Conservation (phyloP, 2,888 invertebrate species). For the Synergus laeviventris region DNA sequence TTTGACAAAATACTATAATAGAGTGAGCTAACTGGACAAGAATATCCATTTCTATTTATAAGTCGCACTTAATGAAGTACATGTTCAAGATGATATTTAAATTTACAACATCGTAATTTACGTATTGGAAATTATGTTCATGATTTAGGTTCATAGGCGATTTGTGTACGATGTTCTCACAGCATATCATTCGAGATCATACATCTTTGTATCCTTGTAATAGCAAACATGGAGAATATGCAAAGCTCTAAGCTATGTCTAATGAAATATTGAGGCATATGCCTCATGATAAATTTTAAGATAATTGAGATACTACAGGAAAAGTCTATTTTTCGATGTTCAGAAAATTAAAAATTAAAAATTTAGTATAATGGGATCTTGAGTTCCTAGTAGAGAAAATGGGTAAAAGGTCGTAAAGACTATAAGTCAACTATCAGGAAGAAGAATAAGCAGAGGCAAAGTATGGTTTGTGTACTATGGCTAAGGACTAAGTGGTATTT, state of each 20-base stretch:
- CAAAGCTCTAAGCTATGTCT: not conserved
- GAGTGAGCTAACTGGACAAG: not conserved
- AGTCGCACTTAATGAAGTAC: not conserved
- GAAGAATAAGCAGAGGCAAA: not conserved
- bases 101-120: constrained; percentile 18
- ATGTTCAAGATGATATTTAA: not conserved
- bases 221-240: constrained; percentile 12
- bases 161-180: constrained; percentile 7
- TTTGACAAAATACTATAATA: not conserved
- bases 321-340: not conserved
- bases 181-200: constrained; percentile 15
- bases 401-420: constrained; percentile 20
- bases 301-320: constrained; percentile 4
- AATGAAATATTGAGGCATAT: not conserved
- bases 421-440: constrained; percentile 23
- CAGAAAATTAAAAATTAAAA: not conserved
- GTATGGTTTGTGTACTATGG: constrained; percentile 10
- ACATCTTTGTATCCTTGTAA: constrained; percentile 7
- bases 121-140: constrained; percentile 14
- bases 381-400: not conserved
- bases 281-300: not conserved
- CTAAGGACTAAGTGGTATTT: not conserved
- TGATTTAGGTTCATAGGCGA: not conserved
- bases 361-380: not conserved
- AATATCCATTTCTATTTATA: not conserved